Conservation (phyloP, 1,140 invertebrate species). For the Hylaeus volcanicus region DNA sequence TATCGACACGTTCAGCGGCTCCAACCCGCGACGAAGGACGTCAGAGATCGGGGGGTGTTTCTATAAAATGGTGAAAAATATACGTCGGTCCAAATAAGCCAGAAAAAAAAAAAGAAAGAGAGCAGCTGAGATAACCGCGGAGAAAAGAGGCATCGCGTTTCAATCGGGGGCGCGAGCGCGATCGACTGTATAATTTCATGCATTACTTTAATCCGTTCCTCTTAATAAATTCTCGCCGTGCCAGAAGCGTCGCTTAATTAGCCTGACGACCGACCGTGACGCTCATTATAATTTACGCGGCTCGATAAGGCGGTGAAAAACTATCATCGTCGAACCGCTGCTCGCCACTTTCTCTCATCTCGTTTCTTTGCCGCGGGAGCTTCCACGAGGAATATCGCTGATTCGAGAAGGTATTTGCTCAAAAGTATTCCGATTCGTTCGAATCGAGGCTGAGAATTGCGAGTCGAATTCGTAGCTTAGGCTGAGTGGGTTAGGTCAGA, state of each 20-base stretch:
- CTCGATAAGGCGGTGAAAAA: neutral
- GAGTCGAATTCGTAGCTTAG: too few relatives aligned
- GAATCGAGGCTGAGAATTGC: too few relatives aligned
- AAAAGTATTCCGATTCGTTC: too few relatives aligned
- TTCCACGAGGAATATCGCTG: too few relatives aligned
- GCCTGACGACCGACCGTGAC: neutral
- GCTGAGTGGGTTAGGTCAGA: too few relatives aligned
- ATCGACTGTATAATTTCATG: slow-evolving; percentile 15
- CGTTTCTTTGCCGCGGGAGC: too few relatives aligned
- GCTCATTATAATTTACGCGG: neutral
- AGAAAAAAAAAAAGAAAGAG: slow-evolving; percentile 17
- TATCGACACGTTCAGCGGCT: slow-evolving; percentile 45
- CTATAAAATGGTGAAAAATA: slow-evolving; percentile 42
- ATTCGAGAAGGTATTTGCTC: too few relatives aligned
- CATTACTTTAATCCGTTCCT: neutral
- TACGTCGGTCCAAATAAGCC: slow-evolving; percentile 42
- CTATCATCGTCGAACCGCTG: neutral
- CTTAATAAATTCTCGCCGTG: neutral
- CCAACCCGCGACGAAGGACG: slow-evolving; percentile 17
- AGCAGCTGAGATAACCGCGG: slow-evolving; percentile 25
- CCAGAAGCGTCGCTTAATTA: neutral
- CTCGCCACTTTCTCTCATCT: neutral
- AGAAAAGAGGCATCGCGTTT: slow-evolving; percentile 19
- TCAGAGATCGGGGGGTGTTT: neutral
- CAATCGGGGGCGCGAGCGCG: neutral